Conservation (phyloP, 1,140 invertebrate genomes). For the Steinernema feltiae region DNA sequence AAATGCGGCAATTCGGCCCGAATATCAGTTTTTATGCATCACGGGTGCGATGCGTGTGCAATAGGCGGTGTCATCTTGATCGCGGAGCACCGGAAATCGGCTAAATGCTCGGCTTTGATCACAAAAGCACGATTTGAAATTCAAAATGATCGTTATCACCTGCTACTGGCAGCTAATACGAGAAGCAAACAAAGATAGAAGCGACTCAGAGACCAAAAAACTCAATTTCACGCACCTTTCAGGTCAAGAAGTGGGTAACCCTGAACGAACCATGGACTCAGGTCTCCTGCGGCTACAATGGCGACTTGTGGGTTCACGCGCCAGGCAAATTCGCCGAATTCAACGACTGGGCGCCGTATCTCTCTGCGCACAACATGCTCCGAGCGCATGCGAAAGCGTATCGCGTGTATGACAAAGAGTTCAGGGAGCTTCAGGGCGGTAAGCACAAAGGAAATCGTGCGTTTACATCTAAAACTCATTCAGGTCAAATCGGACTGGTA, state of each 20-base stretch:
- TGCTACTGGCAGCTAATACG: too few species aligned
- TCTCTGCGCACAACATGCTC: slow-evolving; percentile 45
- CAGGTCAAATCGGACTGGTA: neutral
- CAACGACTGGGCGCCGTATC: neutral
- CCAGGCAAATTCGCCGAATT: neutral
- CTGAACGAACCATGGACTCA: slow-evolving; percentile 1
- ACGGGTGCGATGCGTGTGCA: too few species aligned
- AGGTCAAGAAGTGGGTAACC: neutral
- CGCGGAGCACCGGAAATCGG: too few species aligned
- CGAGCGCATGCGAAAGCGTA: slow-evolving; percentile 57
- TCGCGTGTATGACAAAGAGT: slow-evolving; percentile 3
- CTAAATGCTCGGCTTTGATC: too few species aligned
- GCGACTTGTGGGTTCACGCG: neutral
- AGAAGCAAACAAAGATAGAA: too few species aligned
- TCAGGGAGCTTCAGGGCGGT: neutral
- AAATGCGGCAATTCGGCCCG: too few species aligned
- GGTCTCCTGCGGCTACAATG: slow-evolving; percentile 1
- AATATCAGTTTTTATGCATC: too few species aligned
- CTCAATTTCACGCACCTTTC: neutral
- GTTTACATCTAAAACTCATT: neutral
- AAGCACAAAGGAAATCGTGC: neutral
- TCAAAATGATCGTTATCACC: too few species aligned
- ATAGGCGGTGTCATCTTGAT: too few species aligned
- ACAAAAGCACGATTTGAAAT: too few species aligned
- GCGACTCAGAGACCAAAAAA: too few species aligned